phyloP scores from a whole-genome alignment of 2,113 vertebrate genomes.

The Machaerirhynchus nigripectus region DNA sequence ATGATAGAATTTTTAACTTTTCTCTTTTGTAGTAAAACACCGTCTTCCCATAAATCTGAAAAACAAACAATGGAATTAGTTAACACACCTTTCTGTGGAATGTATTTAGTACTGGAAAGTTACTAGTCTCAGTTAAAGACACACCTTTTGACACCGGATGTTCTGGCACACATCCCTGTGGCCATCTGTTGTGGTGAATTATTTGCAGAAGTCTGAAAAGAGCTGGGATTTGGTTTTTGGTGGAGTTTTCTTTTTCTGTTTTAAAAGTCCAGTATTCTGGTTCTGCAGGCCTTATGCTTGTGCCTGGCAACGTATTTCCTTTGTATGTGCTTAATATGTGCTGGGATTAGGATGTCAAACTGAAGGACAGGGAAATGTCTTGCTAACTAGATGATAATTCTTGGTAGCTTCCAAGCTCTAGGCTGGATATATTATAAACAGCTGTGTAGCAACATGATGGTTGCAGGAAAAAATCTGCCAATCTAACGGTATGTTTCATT shows the following conservation, averaged over 20 bases:
- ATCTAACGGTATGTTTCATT: neutral
- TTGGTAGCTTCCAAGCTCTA: neutral
- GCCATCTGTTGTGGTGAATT: neutral
- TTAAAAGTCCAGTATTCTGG: neutral
- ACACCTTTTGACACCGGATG: neutral
- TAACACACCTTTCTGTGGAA: neutral
- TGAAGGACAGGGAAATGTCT: neutral
- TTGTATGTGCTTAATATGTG: neutral
- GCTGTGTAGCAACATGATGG: neutral
- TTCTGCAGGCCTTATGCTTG: neutral
- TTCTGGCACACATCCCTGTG: neutral
- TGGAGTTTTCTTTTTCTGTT: neutral
- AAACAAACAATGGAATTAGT: neutral
- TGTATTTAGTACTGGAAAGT: neutral
- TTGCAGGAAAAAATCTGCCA: neutral
- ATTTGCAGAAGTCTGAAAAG: neutral
- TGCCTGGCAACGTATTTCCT: neutral
- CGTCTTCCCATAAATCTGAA: neutral
- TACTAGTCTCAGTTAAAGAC: neutral
- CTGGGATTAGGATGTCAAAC: neutral
- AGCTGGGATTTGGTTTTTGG: neutral
- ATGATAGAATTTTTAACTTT: neutral
- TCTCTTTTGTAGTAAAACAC: neutral
- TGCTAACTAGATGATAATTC: neutral
- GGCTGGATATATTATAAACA: neutral